A percentile compares a stretch with the other conserved stretches of the same genome.
phyloP scores from a whole-genome alignment of 2,888 invertebrate genomes.

The Cantharis nigra region DNA sequence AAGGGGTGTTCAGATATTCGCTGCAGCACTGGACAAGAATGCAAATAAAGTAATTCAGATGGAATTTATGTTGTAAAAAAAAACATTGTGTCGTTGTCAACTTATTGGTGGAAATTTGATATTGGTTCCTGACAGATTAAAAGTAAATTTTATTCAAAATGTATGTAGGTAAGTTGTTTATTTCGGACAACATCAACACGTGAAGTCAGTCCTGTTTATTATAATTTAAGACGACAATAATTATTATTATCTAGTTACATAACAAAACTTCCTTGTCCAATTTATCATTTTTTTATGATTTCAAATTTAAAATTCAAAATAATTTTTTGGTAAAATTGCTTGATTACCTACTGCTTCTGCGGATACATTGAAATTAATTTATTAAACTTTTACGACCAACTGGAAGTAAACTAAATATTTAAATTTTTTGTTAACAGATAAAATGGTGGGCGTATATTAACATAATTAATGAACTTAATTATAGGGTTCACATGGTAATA shows the following conservation, averaged over 20 bases:
- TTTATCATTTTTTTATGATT: background rate
- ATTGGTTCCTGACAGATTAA: no score
- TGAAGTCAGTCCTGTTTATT: background rate
- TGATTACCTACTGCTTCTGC: background rate
- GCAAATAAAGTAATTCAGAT: no score
- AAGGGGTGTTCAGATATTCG: no score
- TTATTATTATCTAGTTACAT: background rate
- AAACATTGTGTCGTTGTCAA: no score
- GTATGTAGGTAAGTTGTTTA: background rate
- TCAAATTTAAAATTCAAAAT: background rate
- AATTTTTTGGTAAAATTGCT: background rate
- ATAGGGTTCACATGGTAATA: background rate
- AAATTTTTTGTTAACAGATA: background rate
- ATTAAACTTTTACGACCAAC: background rate
- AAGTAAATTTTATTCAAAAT: no score
- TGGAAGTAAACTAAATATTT: background rate
- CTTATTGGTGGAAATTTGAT: no score
- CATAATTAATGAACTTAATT: conserved; percentile 1
- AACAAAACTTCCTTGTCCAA: background rate
- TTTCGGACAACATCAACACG: background rate
- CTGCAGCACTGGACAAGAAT: no score
- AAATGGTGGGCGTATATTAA: background rate
- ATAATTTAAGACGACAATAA: background rate
- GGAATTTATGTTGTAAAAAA: no score
- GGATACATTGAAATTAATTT: background rate